Evolutionary conservation across 1,140 invertebrate genomes (phyloP), one percentile per base, ranked within the genome.

Genomic region (Dreissena rostriformis): DNA sequence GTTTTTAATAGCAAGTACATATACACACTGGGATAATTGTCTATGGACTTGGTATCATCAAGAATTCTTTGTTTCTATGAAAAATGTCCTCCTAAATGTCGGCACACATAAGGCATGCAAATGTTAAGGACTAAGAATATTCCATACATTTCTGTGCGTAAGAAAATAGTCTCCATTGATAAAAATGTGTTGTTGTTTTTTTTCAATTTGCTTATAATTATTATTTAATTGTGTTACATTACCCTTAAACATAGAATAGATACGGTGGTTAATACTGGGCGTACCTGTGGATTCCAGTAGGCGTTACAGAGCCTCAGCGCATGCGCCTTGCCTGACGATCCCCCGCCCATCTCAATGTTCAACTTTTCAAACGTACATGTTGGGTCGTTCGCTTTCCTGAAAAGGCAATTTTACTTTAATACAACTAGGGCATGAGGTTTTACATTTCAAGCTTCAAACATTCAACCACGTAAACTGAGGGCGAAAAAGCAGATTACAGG

Each of bases 201-300:
- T 39, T 39, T 39, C 39, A 39, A 5, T 39, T 8, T 8, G 8
- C 39, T 39, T 39, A n/a, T 39, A 8, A 39, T 5, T 8, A 39
- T 39, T 8, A 39, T 39, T 39, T 2, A 5, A 8, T 5, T 5
- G 39, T 39, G 39, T 39, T 8, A 39, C 8, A 8, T 8, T 5
- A 39, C 39, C 2, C 8, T 39, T 5, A 39, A 39, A 39, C 2
- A 39, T 39, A 39, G 8, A 39, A 5, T 5, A 39, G 8, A 2
- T 39, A 39, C 39, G 8, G 39, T 8, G 8, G 39, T 39, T 5
- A 39, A 39, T 39, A 39, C 4, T 63, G 17, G 15, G 12, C 63
- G 29, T 53, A 82, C 80, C 72, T 82, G 80, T 49, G 80, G 72
- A 55, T 82, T 82, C 80, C 80, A 82, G 51, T n/a, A 82, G 8